Evolutionary conservation across 2,888 invertebrate genomes (phyloP), one percentile per base, ranked within the genome.

Genomic region (Meandrusa payeni): DNA sequence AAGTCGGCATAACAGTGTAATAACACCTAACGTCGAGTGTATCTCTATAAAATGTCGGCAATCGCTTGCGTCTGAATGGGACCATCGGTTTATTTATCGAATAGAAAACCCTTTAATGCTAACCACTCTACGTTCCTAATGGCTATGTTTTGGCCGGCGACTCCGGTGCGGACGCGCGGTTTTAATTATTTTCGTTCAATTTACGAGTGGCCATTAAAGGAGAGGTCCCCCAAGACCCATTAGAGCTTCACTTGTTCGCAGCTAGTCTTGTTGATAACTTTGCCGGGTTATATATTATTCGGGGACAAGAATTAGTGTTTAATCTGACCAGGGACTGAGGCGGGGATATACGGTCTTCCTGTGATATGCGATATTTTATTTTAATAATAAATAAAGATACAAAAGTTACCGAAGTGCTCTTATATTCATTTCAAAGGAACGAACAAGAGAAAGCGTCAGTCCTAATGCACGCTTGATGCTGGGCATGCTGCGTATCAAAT

Each of bases 111-210:
- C 78, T 80, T 82, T 76, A 32, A 72, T 72, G 61, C 64, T 63
- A 62, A 69, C 69, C 71, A 70, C 67, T 73, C n/a, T n/a, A n/a
- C 67, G 43, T 38, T 61, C 59, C 65, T 83, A 86, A 86, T 81
- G 77, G 81, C 64, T 65, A 57, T 85, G 85, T 85, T 86, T 82
- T 79, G 83, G 85, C 73, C 77, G 63, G 63, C 60, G 61, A 59
- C 60, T 34, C 27, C 65, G n/a, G 66, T 69, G 69, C 59, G 76
- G 74, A 72, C 61, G 76, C 68, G 74, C 76, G 76, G 81, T 87
- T 87, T 86, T 86, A 87, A 86, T 87, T 87, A 86, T 87, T 86
- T 86, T 83, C 85, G 77, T 76, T 72, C 85, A 86, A 86, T 87
- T 87, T 87, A 87, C 86, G 85, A 81, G 79, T 80, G 72, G 70